phyloP scores from a whole-genome alignment of 2,797 vertebrate species.

The Smutsia gigantea region DNA sequence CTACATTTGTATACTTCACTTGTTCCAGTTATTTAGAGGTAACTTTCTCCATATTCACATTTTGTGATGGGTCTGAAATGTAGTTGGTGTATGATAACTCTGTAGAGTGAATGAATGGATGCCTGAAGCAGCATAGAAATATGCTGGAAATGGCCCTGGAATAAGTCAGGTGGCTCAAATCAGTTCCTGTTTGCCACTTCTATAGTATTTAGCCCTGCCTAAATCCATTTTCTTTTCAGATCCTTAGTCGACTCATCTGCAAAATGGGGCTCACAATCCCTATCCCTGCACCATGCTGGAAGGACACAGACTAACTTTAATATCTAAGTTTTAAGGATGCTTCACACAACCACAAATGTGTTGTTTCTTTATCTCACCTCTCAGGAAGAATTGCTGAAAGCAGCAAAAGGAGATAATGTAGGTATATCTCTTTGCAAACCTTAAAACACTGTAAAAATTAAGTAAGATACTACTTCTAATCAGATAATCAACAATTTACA shows the following conservation, averaged over 20 bases:
- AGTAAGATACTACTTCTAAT: neutral
- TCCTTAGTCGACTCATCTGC: neutral
- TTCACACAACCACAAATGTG: neutral
- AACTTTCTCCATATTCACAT: neutral
- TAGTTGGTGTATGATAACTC: neutral
- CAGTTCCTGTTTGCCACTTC: slow-evolving; percentile 8
- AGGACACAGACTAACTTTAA: neutral
- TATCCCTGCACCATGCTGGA: neutral
- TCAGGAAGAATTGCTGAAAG: slow-evolving; percentile 30
- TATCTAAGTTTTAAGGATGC: neutral
- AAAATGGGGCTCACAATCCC: neutral
- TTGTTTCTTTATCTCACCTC: neutral
- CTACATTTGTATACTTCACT: slow-evolving; percentile 3
- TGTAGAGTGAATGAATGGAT: neutral
- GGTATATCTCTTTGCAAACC: neutral
- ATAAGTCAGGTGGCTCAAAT: neutral
- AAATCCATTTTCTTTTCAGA: slow-evolving; percentile 24
- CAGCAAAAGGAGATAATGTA: neutral
- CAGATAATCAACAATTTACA: neutral
- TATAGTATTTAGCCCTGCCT: neutral
- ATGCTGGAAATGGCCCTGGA: neutral
- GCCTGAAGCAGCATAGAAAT: neutral
- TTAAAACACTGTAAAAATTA: slow-evolving; percentile 25
- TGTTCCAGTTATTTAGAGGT: neutral
- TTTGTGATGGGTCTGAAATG: neutral